Base-by-base conservation (phyloP, 2,888 invertebrate genomes). In the Apodemia mormo region DNA sequence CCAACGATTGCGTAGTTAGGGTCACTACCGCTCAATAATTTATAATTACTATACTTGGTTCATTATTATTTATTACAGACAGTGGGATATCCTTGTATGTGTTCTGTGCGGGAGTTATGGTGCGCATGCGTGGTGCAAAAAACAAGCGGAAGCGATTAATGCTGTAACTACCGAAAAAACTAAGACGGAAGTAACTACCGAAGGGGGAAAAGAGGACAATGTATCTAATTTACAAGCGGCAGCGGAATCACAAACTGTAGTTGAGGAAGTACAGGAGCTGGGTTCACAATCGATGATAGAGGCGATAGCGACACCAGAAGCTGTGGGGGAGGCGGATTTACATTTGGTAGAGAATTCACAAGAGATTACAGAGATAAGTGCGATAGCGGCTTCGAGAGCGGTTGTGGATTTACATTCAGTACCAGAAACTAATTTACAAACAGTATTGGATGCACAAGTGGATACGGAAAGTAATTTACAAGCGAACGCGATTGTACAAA, bases 91-190 rank as follows among this genome's bases (percentile, higher is more conserved):
- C 1, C 80, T 79, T 45, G 75, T 87, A 14, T 92, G 92, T 71
- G 75, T 91, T 0, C 80, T 91, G 1, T 92, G 92, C 78, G 92
- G 92, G 10, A 83, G 86, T 4, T 75, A 76, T 2, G 90, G 87
- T 2, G 75, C 75, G 1, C 92, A 92, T 76, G 70, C 66, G 0
- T 75, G 70, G 0, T 90, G 69, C 45, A 43, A 14, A 67, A 68
- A 9, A 12, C 68, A 37, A 8, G 65, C 37, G 3, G 64, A 68
- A 33, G 67, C 45, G 29, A n/a, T 12, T 30, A 14, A 49, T 29
- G 14, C 10, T 12, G 58, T 2, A 33, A 9, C 56, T 9, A 58
- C 4, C 7, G 9, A 58, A 4, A 22, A 22, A 30, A 12, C 12
- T 0, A 1, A 10, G 1, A 58, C 33, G 5, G 33, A 30, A 12